Percentiles rank a stretch among this genome's conserved stretches.
Conservation (phyloP, 2,113 vertebrate genomes). For the Hypomesus transpacificus region DNA sequence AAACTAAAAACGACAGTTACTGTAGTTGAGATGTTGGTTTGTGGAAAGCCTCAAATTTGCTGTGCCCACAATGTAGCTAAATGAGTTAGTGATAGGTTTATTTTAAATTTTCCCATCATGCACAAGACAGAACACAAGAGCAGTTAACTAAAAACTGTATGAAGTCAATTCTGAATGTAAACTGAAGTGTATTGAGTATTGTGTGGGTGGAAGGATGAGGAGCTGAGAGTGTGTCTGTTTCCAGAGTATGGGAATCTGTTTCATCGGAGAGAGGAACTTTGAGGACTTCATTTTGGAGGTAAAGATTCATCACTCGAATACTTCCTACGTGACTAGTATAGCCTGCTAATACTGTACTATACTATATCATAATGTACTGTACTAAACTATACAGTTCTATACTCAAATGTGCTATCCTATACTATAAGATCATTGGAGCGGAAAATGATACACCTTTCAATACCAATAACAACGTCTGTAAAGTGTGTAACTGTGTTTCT, state of each 20-base stretch:
- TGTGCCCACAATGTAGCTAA: too few relatives aligned
- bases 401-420: too few relatives aligned
- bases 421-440: not conserved
- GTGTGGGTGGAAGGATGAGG: too few relatives aligned
- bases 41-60: too few relatives aligned
- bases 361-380: not conserved
- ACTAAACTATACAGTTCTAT: too few relatives aligned
- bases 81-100: too few relatives aligned
- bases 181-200: constrained; percentile 1
- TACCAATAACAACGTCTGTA: not conserved
- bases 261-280: constrained; percentile 91
- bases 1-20: too few relatives aligned
- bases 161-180: not conserved
- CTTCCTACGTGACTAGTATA: not conserved
- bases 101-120: too few relatives aligned
- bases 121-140: not conserved
- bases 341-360: not conserved
- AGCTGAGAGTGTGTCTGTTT: too few relatives aligned
- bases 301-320: not conserved
- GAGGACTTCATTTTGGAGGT: constrained; percentile 94
- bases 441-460: not conserved
- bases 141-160: too few relatives aligned
- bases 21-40: not conserved
- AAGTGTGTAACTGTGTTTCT: not conserved
- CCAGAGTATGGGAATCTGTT: constrained; percentile 98